Percentiles rank a stretch among this genome's conserved stretches.
Conservation (phyloP, 2,113 vertebrate genomes). For the Psittacus erithacus region DNA sequence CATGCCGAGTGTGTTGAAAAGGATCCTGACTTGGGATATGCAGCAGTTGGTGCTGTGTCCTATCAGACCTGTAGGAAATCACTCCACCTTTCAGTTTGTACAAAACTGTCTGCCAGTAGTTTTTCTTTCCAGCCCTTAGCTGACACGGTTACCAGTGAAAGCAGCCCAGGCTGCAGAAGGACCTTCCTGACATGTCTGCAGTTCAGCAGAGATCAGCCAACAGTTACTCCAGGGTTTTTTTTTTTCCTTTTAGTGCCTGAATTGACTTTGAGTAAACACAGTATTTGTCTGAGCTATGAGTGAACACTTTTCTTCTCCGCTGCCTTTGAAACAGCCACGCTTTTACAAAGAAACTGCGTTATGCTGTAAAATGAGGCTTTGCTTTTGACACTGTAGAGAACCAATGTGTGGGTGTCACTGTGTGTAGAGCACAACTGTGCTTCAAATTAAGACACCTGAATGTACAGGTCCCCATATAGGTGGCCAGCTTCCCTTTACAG, state of each 20-base stretch:
- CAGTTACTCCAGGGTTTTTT: background rate
- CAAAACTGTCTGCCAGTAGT: background rate
- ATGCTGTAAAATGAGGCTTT: background rate
- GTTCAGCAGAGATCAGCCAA: background rate
- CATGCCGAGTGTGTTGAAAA: background rate
- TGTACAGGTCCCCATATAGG: fast-evolving
- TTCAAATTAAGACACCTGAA: background rate
- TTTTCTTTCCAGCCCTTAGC: background rate
- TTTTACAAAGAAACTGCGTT: background rate
- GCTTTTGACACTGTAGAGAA: background rate
- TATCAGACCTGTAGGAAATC: background rate
- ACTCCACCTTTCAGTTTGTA: background rate
- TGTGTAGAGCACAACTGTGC: background rate
- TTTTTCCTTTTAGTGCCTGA: background rate
- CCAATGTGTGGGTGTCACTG: background rate
- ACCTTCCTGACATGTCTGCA: background rate
- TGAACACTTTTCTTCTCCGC: background rate
- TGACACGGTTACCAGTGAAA: background rate
- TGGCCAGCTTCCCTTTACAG: background rate
- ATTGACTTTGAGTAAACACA: background rate
- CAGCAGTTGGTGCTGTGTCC: background rate
- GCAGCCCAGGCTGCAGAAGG: background rate
- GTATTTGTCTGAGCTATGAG: background rate
- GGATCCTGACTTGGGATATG: background rate
- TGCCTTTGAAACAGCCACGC: background rate